These are phyloP conservation scores for Cyclina sinensis DNA, from an alignment of 1,140 invertebrate species.

Conservation along the genomic window DNA sequence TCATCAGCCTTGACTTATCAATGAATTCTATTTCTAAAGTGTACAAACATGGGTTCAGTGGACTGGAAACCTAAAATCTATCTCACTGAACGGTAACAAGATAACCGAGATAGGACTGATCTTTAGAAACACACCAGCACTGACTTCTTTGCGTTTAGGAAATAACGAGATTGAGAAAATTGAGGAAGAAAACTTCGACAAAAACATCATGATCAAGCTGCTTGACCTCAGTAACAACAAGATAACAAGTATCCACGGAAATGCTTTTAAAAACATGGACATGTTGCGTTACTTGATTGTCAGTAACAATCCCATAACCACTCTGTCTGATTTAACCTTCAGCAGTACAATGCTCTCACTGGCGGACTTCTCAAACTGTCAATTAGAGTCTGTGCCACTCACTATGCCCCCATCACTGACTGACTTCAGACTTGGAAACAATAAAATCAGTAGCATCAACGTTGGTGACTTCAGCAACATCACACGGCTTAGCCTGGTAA, in stretches of 20 bases:
- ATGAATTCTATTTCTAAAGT: conserved; percentile 90
- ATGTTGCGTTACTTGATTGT: conserved; percentile 94
- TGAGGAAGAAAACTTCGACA: conserved; percentile 92
- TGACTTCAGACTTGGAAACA: conserved; percentile 92
- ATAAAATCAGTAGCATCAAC: conserved; percentile 91
- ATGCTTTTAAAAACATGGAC: conserved; percentile 91
- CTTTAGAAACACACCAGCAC: conserved; percentile 85
- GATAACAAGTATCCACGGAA: conserved; percentile 89
- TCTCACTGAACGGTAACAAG: conserved; percentile 87
- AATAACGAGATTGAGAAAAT: conserved; percentile 91
- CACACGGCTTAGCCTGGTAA: conserved; percentile 92
- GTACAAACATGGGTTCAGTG: conserved; percentile 86
- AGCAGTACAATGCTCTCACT: conserved; percentile 86
- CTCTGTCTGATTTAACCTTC: conserved; percentile 91
- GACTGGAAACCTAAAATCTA: conserved; percentile 84
- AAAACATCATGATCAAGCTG: conserved; percentile 81
- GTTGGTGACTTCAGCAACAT: conserved; percentile 96
- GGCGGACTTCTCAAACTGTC: conserved; percentile 93
- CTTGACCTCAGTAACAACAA: conserved; percentile 90
- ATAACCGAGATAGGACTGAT: conserved; percentile 84
- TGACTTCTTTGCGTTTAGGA: conserved; percentile 92
- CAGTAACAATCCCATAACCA: conserved; percentile 92
- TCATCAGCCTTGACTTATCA: conserved; percentile 89
- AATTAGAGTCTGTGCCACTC: conserved; percentile 92
- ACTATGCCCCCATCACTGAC: conserved; percentile 94